Evolutionary conservation across 2,797 vertebrate species (phyloP), one percentile per base, ranked within the genome.

Genomic region (Muscicapa striata): DNA sequence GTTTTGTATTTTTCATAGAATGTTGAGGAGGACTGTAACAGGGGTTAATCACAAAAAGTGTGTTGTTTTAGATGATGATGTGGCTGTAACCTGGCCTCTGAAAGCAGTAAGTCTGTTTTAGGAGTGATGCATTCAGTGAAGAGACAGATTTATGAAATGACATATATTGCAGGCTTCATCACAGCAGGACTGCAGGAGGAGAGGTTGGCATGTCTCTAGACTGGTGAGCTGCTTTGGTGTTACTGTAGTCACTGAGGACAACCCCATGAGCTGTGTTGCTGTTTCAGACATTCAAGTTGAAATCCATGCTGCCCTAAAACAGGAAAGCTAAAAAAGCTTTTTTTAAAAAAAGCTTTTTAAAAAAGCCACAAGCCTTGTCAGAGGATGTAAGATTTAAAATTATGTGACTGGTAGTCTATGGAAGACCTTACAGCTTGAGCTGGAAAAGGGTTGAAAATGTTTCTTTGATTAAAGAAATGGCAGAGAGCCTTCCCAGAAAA

Each of bases 151-250:
- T 36, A 11, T 49, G 68, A 80, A 90, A 61, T 51, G 19, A 22
- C 57, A 52, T 36, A n/a, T 0, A 32, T 61, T 58, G 18, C 43
- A 43, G 2, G 1, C 29, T 88, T 73, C 30, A 58, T 29, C 41
- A 9, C 32, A 61, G n/a, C 46, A 51, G 49, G 59, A 36, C 49
- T 0, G 0, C 23, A 7, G 76, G 26, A 38, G 55, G 46, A 36
- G 40, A 30, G 41, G 30, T 5, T 32, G 38, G 20, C 30, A 40
- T 48, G 27, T 69, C 58, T 69, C 38, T 41, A 22, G 26, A 5
- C 66, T 62, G 36, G 0, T 10, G 40, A 21, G 5, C 69, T 81
- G 63, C 54, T 49, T 58, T 54, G n/a, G 13, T 30, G 49, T 24
- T 59, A 2, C 49, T 83, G 43, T 22, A 49, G 15, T 72, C 23